Conservation (phyloP, 2,888 invertebrate species). For the Heliconius aoede region DNA sequence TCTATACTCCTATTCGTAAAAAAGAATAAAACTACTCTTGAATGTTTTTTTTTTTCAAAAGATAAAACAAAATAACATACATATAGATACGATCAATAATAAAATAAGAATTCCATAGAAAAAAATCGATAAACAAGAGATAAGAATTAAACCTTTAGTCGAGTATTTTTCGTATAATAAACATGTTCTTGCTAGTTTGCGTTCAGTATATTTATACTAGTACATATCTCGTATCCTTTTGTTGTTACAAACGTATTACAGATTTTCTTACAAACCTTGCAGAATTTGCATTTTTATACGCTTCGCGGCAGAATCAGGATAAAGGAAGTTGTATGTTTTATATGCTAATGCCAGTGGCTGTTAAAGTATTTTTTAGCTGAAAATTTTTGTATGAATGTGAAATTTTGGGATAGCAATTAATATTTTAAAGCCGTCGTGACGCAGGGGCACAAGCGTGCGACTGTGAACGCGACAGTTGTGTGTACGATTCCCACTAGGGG, state of each 20-base stretch:
- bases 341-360: constrained; percentile 6
- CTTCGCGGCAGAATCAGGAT: constrained; percentile 12
- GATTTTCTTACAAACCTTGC: constrained; percentile 27
- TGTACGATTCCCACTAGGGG: not conserved
- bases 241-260: constrained; percentile 16
- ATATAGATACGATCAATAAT: not conserved
- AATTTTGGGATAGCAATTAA: not conserved
- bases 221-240: constrained; percentile 15
- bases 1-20: too few species aligned
- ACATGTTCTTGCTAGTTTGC: constrained; percentile 12
- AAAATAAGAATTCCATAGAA: not conserved
- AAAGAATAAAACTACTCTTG: too few species aligned
- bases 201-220: not conserved
- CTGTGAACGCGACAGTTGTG: not conserved
- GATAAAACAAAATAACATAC: too few species aligned
- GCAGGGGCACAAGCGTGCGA: not conserved
- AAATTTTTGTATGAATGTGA: not conserved
- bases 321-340: constrained; percentile 13
- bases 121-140: not conserved
- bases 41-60: too few species aligned
- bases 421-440: not conserved
- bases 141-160: not conserved
- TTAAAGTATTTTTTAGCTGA: not conserved
- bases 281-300: constrained; percentile 23
- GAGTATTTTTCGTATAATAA: not conserved